A percentile compares a stretch with the other conserved stretches of the same genome.
Conservation (phyloP, 92 coral and sea anemone genomes). For the Phenganax marumi region DNA sequence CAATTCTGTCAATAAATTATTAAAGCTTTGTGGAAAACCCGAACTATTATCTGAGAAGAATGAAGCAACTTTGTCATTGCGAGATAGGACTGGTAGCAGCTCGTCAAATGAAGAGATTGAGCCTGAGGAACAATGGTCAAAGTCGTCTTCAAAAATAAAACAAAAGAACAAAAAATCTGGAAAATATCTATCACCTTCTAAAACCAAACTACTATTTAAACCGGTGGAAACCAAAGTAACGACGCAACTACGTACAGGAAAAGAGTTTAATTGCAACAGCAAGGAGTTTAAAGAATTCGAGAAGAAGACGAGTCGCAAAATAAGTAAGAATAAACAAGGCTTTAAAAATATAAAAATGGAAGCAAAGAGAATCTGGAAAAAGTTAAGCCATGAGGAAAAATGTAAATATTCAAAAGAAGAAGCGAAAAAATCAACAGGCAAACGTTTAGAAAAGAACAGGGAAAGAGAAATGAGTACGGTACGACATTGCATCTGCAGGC, state of each 20-base stretch:
- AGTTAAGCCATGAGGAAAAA: neutral
- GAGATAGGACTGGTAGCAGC: neutral
- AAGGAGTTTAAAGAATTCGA: constrained; percentile 3
- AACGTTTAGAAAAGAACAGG: neutral
- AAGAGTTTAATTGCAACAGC: neutral
- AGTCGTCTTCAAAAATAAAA: neutral
- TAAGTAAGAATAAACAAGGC: neutral
- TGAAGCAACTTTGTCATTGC: neutral
- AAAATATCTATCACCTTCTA: neutral
- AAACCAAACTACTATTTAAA: neutral
- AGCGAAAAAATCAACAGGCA: neutral
- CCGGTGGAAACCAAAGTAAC: neutral
- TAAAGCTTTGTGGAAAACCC: neutral
- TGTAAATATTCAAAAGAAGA: neutral
- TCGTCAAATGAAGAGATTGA: neutral
- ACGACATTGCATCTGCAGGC: constrained; percentile 15
- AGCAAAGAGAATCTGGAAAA: no score
- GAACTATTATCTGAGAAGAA: neutral
- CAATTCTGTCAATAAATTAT: neutral
- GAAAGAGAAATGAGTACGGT: neutral
- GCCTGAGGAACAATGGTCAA: neutral
- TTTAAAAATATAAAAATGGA: neutral
- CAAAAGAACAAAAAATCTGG: neutral
- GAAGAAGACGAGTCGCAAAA: neutral
- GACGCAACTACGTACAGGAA: neutral